Evolutionary conservation across 2,888 invertebrate genomes (phyloP).

Genomic region (Hyposoter dolosus): DNA sequence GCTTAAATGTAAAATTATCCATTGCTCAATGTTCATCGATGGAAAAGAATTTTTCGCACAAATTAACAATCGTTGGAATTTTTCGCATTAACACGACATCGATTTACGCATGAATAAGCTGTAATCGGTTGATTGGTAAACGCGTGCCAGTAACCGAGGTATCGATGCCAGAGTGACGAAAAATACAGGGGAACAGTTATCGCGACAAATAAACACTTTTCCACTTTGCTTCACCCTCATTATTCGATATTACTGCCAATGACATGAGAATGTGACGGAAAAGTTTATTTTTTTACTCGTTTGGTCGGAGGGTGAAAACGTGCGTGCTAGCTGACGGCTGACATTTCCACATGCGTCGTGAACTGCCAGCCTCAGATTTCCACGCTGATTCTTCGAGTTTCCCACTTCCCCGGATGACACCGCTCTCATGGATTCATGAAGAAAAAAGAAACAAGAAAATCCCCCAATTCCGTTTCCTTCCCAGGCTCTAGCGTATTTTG

Average conservation of each 20-base stretch:
- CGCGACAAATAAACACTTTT: conserved; percentile 28
- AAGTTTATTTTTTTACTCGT: conserved; percentile 15
- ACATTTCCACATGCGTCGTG: conserved; percentile 59
- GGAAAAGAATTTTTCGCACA: conserved; percentile 4
- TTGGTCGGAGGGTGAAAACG: conserved; percentile 5
- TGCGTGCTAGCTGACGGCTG: conserved; percentile 60
- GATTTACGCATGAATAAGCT: conserved; percentile 19
- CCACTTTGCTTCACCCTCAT: neutral
- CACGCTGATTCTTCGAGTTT: conserved; percentile 18
- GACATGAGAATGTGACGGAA: conserved; percentile 23
- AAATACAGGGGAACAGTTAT: neutral
- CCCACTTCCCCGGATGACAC: neutral
- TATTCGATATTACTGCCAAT: conserved; percentile 24
- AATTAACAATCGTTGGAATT: neutral
- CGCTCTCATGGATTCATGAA: neutral
- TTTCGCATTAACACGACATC: neutral
- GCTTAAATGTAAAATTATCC: conserved; percentile 33
- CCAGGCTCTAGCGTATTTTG: neutral
- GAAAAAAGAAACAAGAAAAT: neutral
- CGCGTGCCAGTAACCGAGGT: neutral
- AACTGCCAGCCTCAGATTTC: conserved; percentile 62
- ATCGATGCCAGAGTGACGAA: neutral
- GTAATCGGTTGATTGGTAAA: neutral
- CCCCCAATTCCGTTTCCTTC: neutral
- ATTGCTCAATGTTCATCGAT: conserved; percentile 6